These are phyloP conservation scores for Catagonus wagneri DNA, from an alignment of 2,113 vertebrate genomes.

Conservation along the genomic window DNA sequence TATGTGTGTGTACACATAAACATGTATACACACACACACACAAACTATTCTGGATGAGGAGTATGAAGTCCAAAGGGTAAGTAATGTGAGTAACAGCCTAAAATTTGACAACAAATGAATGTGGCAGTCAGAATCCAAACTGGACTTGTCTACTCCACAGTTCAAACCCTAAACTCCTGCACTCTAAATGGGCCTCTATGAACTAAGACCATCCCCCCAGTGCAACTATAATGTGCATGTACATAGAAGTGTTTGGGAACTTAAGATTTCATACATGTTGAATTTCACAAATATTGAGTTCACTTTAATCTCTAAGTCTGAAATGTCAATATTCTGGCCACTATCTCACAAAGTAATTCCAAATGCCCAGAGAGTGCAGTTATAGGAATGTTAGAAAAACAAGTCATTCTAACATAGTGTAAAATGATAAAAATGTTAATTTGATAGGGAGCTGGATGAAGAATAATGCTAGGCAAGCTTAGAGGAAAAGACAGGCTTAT, in stretches of 20 bases:
- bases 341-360: background rate
- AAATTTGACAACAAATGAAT: background rate
- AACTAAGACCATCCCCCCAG: background rate
- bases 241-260: background rate
- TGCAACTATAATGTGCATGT: background rate
- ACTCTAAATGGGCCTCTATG: background rate
- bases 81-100: background rate
- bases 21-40: background rate
- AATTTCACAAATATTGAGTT: constrained; percentile 20
- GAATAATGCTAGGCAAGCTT: background rate
- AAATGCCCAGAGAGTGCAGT: background rate
- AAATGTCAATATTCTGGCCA: background rate
- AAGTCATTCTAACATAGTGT: background rate
- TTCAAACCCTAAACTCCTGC: background rate
- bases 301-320: background rate
- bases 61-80: background rate
- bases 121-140: background rate
- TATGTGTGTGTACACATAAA: background rate
- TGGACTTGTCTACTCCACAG: background rate
- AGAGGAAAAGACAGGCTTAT: background rate
- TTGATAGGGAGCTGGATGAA: background rate
- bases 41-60: background rate
- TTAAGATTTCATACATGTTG: background rate
- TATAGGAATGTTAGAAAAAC: background rate
- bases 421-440: background rate